Base-by-base conservation (phyloP, 2,113 vertebrate species). In the Nothobranchius furzeri region DNA sequence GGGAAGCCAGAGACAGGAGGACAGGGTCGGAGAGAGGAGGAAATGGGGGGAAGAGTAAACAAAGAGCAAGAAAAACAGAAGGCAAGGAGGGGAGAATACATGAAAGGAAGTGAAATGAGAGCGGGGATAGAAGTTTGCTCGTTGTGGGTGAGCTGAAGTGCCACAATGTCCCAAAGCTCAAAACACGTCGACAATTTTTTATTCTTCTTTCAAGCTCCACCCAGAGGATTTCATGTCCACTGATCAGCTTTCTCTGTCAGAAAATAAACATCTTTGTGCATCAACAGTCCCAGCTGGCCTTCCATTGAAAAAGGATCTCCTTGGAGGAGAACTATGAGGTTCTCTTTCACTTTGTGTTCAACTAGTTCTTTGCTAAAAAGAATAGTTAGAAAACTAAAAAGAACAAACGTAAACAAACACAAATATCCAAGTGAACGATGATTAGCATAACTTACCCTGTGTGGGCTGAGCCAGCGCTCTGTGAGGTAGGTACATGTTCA, bases 401-500 rank as follows among this genome's bases (percentile, higher is more conserved):
- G 11, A 82, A 76, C 30, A 72, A 60, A 78, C 50, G 15, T 43
- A 12, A 60, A 65, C 17, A 20, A 77, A 76, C 67, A 66, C 35
- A 79, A 71, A 70, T 13, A 51, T 12, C 7, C 61, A 73, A 60
- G 14, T 48, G 25, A 30, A 7, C 62, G 60, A 55, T 46, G 62
- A 73, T 57, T 12, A 58, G 52, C 52, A 47, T 64, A 43, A 62
- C 94, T 95, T 94, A 98, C 97, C 94, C 74, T 7, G 92, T 87
- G 68, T 93, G 92, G 12, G 87, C 83, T 64, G 90, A 73, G 65
- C 86, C 82, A 79, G 92, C 82, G 64, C 88, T 93, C 82, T 94
- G 89, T 94, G 96, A 98, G 96, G 96, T 98, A 98, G 96, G 92
- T 88, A 91, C 88, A 89, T 88, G 88, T 94, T 94, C 64, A 81